These are phyloP conservation scores for Myrmecophaga tridactyla DNA, from an alignment of 2,113 vertebrate species.

Conservation along the genomic window DNA sequence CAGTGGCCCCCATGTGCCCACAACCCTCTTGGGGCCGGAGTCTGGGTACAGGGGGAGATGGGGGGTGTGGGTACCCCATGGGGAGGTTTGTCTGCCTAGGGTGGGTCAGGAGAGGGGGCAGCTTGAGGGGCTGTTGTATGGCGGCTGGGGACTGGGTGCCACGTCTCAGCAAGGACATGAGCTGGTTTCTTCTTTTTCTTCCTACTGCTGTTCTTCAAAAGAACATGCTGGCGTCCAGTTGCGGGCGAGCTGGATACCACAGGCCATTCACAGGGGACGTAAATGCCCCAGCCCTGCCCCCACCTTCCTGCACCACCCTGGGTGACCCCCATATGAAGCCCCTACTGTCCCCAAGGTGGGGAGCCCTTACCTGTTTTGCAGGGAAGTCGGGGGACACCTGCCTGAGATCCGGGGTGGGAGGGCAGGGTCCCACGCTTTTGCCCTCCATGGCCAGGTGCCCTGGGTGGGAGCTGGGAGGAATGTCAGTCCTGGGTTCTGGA, in stretches of 20 bases:
- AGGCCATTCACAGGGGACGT: neutral
- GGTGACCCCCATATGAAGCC: neutral
- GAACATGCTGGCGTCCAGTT: neutral
- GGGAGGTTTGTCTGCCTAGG: neutral
- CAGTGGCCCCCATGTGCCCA: too few species aligned
- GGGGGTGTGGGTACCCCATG: neutral
- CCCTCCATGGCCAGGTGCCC: too few species aligned
- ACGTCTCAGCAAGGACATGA: neutral
- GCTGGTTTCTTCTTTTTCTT: neutral
- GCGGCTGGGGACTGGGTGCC: accelerated
- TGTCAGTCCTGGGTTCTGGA: neutral
- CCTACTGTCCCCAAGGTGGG: accelerated
- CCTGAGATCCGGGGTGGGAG: neutral
- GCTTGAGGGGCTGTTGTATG: neutral
- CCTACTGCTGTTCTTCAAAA: neutral
- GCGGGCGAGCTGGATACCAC: accelerated
- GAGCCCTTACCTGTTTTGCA: accelerated
- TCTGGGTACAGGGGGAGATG: neutral
- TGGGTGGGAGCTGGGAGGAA: too few species aligned
- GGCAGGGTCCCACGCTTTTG: neutral
- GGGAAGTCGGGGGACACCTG: neutral
- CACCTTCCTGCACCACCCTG: too few species aligned
- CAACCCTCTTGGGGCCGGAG: neutral
- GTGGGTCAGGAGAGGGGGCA: neutral
- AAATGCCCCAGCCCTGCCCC: too few species aligned